A percentile compares a stretch with the other conserved stretches of the same genome.
phyloP scores from a whole-genome alignment of 2,113 vertebrate genomes.

The Pseudorhombus dupliciocellatus region DNA sequence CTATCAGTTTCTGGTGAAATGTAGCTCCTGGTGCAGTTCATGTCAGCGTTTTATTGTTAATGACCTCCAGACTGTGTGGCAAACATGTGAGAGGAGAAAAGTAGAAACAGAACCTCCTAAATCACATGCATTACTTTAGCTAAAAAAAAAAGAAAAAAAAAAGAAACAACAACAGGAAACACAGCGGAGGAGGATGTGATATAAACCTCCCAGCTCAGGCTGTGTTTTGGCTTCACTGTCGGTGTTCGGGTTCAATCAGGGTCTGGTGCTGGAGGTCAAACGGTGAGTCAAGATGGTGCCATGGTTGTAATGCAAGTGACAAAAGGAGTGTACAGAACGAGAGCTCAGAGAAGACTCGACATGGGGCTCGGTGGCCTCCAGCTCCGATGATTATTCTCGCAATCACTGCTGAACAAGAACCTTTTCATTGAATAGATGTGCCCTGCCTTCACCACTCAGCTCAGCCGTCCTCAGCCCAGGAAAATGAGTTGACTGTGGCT shows the following conservation, averaged over 20 bases:
- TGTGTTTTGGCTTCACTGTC: conserved; percentile 23
- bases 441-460: conserved; percentile 42
- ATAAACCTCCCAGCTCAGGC: conserved; percentile 16
- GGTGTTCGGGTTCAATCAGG: conserved; percentile 25
- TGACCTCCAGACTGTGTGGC: conserved; percentile 51
- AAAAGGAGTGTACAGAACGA: neutral
- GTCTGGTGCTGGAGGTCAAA: conserved; percentile 5
- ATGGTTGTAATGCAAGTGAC: conserved; percentile 41
- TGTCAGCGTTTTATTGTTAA: conserved; percentile 36
- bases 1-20: neutral
- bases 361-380: conserved; percentile 21
- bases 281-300: conserved; percentile 16
- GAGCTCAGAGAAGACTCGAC: neutral
- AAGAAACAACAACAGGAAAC: conserved; percentile 18
- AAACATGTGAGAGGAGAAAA: conserved; percentile 46
- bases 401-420: conserved; percentile 61
- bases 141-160: conserved; percentile 20
- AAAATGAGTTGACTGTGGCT: conserved; percentile 53
- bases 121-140: conserved; percentile 43
- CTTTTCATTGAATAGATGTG: conserved; percentile 43
- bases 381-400: conserved; percentile 50
- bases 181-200: conserved; percentile 19
- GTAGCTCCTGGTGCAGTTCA: conserved; percentile 5
- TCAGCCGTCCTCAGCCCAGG: conserved; percentile 11
- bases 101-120: conserved; percentile 67